A percentile compares a stretch with the other conserved stretches of the same genome.
Evolutionary conservation across 2,888 invertebrate species (phyloP).

Genomic region (Tenthredo scrophulariae): DNA sequence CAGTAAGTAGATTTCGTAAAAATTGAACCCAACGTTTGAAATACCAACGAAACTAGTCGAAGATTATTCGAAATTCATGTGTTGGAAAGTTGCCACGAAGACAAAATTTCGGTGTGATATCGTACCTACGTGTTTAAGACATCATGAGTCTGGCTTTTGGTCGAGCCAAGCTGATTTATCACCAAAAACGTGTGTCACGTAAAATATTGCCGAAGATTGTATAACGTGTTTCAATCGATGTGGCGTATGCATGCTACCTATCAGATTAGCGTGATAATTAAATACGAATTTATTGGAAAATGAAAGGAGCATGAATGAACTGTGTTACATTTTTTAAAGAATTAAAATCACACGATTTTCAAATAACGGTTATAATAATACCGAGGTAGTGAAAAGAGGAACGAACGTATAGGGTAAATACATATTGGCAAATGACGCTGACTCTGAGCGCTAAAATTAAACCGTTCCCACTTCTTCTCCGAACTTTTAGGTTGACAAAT

Average conservation of each 20-base stretch:
- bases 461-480: conserved; percentile 22
- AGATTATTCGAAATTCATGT: neutral
- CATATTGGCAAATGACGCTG: conserved; percentile 13
- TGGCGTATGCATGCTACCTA: neutral
- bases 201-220: neutral
- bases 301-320: neutral
- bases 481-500: conserved; percentile 37
- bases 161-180: neutral
- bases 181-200: neutral
- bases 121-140: neutral
- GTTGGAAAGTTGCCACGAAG: conserved; percentile 4
- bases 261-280: neutral
- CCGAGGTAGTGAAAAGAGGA: neutral
- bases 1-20: neutral
- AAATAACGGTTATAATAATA: neutral
- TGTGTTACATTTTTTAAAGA: neutral
- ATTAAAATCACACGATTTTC: neutral
- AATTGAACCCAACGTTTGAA: neutral
- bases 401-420: neutral
- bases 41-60: neutral
- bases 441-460: conserved; percentile 33
- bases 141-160: neutral
- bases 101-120: neutral
- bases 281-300: neutral
- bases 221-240: neutral